Evolutionary conservation across 2,888 invertebrate species (phyloP), one percentile per base, ranked within the genome.

Genomic region (Trissolcus japonicus): DNA sequence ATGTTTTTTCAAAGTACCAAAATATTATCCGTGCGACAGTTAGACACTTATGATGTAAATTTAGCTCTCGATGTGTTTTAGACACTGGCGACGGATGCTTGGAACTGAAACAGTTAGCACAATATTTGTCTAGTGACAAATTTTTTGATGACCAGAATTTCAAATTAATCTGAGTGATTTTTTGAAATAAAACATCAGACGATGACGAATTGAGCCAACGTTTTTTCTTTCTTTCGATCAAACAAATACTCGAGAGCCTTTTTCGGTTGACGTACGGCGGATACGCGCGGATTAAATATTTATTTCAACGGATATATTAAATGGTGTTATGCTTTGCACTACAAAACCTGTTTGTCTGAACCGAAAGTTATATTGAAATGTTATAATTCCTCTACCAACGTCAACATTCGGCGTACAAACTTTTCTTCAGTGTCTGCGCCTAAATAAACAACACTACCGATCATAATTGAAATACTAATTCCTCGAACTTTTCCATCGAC

Each of bases 1-100:
- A 55, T 73, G 66, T 73, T 65, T 55, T 73, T 73, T 60, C 21
- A 51, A 73, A 25, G 60, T 61, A 61, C 17, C 11, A 55, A 66
- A 60, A 61, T 54, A 55, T 73, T 60, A 60, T 60, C 13, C 35
- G 29, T 59, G 7, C 19, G 72, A 54, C 40, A 17, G 41, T 25
- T n/a, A 40, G 9, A 60, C 29, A 55, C 48, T 73, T 55, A 25
- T 21, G 14, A 55, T 59, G 48, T 60, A 53, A 63, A 57, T 56
- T 71, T 63, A 57, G 41, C 48, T 4, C 4, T 51, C 7, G 35
- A 9, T 35, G 35, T 35, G 35, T 35, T 35, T 35, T 35, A 11
- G 35, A 9, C 29, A 29, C 35, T 35, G n/a, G 9, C 35, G 35
- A 35, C 35, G 35, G 35, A 35, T 9, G 50, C 60, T 61, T 55